Percentiles rank a stretch among this genome's conserved stretches.
Evolutionary conservation across 2,888 invertebrate genomes (phyloP).

Genomic region (Stenchaetothrips biformis): DNA sequence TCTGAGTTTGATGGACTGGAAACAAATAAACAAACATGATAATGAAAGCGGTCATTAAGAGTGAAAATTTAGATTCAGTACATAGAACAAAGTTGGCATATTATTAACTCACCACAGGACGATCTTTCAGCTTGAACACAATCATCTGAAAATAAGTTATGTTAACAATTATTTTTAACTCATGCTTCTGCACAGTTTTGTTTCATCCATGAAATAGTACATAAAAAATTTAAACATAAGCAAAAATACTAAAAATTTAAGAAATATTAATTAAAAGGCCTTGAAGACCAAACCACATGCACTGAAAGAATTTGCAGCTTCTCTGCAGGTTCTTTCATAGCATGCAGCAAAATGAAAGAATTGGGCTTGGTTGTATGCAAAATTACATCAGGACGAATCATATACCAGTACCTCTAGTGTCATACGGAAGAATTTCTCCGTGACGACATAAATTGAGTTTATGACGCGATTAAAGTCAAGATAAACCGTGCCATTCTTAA

Average conservation of each 20-base stretch:
- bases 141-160: slow-evolving; percentile 42
- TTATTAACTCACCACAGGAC: slow-evolving; percentile 43
- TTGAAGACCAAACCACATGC: not conserved
- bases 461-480: not conserved
- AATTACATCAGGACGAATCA: too few relatives aligned
- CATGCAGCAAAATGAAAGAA: not conserved
- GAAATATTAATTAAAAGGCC: not conserved
- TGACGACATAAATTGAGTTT: too few relatives aligned
- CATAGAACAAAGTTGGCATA: not conserved
- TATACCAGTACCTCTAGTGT: too few relatives aligned
- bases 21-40: slow-evolving; percentile 30
- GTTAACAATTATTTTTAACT: not conserved
- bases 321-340: not conserved
- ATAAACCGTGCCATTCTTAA: not conserved
- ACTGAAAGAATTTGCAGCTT: not conserved
- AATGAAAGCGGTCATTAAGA: slow-evolving; percentile 9
- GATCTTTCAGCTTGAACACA: slow-evolving; percentile 42
- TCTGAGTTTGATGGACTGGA: slow-evolving; percentile 43
- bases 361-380: too few relatives aligned
- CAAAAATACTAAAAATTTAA: not conserved
- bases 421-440: too few relatives aligned
- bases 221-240: not conserved
- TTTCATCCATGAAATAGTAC: not conserved
- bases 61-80: slow-evolving; percentile 6
- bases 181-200: too few relatives aligned